phyloP scores from a whole-genome alignment of 1,140 invertebrate genomes.

The Cepaea nemoralis region DNA sequence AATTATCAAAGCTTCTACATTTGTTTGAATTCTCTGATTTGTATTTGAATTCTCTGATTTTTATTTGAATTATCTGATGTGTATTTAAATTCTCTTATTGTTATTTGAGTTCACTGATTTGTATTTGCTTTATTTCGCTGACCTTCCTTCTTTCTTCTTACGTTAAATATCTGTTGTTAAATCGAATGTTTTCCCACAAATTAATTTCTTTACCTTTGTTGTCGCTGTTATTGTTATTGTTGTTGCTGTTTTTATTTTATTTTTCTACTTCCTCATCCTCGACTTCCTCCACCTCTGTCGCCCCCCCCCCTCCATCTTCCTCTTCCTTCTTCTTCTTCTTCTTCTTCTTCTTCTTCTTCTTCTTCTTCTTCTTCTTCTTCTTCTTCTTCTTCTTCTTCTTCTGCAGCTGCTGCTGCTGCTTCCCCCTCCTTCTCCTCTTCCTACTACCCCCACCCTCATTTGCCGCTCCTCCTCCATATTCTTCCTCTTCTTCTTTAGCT shows the following conservation, averaged over 20 bases:
- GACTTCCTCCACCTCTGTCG: not conserved
- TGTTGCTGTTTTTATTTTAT: not conserved
- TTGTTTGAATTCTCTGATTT: too few species aligned
- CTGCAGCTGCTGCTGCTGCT: not conserved
- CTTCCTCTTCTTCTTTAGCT: not conserved
- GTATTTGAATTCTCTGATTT: too few species aligned
- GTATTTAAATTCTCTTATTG: too few species aligned
- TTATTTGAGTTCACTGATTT: too few species aligned
- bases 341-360: not conserved
- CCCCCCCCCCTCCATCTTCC: not conserved
- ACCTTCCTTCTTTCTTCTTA: too few species aligned
- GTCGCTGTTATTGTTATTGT: not conserved
- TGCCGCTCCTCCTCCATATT: not conserved
- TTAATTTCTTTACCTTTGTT: not conserved
- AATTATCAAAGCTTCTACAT: too few species aligned
- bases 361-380: not conserved
- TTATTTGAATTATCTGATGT: too few species aligned
- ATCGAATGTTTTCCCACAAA: too few species aligned
- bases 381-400: not conserved
- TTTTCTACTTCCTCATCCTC: not conserved
- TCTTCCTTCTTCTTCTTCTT: not conserved
- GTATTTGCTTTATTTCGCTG: too few species aligned
- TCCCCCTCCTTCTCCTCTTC: not conserved
- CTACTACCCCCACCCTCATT: not conserved
- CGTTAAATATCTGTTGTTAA: too few species aligned